Base-by-base conservation (phyloP, 2,113 vertebrate genomes). In the Actinemys pallida region DNA sequence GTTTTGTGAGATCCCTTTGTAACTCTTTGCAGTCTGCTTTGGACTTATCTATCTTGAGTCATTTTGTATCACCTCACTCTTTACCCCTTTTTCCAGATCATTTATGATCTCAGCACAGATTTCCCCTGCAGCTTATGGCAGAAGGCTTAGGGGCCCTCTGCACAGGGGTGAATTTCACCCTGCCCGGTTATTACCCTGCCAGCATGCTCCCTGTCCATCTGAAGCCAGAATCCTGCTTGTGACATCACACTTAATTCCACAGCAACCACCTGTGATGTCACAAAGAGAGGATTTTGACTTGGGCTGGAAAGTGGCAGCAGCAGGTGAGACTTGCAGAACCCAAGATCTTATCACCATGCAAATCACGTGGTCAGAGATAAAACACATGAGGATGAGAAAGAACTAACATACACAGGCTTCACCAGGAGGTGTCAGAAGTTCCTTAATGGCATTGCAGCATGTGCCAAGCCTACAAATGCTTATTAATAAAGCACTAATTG, bases 241-340 rank as follows among this genome's bases (percentile, higher is more conserved):
- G 78, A 81, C 0, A 0, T 14, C 17, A 5, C 27, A 10, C 7
- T 12, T 16, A 1, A 45, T 3, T 3, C 72, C 0, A 3, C 17
- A 25, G 62, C 69, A 16, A 50, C 78, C 35, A 4, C 57, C 35
- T 45, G 54, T 1, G 81, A 2, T 2, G 29, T 86, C 79, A 59
- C 42, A 8, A 2, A 19, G 8, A 2, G 3, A 1, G 1, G 47
- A 29, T 4, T 54, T 57, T 54, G 80, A 20, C 89, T 29, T 0
- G 0, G 53, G 42, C 53, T 72, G 83, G 81, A 45, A 50, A 17
- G 2, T 0, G 1, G 35, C 82, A 59, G 17, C 42, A 39, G 42
- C 62, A 78, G 56, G 12, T 3, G 14, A 85, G 84, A 17, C 1
- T 17, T 17, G 14, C n/a, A 72, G 65, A 39, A 20, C 65, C 65